Evolutionary conservation across 2,888 invertebrate species (phyloP).

Genomic region (Leucozona laternaria): DNA sequence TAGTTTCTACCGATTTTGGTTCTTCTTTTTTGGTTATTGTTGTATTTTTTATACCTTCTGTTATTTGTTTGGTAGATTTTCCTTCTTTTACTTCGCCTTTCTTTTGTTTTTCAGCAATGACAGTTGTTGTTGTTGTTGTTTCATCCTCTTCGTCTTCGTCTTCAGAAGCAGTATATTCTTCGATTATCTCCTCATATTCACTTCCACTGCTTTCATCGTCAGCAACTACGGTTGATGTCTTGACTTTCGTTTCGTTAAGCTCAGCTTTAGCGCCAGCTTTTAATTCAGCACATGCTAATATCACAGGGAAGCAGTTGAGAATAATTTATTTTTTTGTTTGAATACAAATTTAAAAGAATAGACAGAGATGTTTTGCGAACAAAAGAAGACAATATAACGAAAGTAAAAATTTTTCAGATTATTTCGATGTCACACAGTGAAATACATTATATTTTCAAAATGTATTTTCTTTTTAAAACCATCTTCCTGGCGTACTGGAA

Average conservation of each 20-base stretch:
- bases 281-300: conserved; percentile 84
- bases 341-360: conserved; percentile 7
- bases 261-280: conserved; percentile 84
- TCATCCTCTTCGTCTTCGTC: conserved; percentile 77
- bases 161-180: conserved; percentile 82
- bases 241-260: conserved; percentile 70
- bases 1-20: conserved; percentile 46
- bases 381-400: conserved; percentile 43
- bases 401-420: neutral
- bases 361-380: conserved; percentile 26
- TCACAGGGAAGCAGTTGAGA: conserved; percentile 42
- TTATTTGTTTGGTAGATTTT: conserved; percentile 53
- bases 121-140: conserved; percentile 49
- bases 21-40: conserved; percentile 66
- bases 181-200: conserved; percentile 83
- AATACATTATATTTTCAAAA: too few relatives aligned
- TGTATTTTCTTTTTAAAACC: too few relatives aligned
- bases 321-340: conserved; percentile 2
- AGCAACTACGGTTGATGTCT: conserved; percentile 42
- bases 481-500: too few relatives aligned
- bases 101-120: conserved; percentile 46
- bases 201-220: conserved; percentile 81
- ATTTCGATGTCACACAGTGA: conserved; percentile 41
- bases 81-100: conserved; percentile 74
- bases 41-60: conserved; percentile 66